Conservation (phyloP, 2,113 vertebrate genomes). For the Bubo bubo region DNA sequence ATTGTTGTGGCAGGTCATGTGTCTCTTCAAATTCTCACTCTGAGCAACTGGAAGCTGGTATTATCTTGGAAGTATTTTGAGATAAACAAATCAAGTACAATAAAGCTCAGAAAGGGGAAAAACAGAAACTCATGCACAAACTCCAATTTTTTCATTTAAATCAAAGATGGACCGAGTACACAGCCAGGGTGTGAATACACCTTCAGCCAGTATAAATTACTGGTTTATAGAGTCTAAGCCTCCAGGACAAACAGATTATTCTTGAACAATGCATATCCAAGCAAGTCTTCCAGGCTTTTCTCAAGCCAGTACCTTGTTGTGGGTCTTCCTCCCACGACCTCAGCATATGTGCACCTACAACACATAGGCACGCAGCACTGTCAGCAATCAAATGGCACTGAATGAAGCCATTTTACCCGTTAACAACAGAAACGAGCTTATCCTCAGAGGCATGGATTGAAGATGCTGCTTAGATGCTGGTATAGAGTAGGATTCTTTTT, state of each 20-base stretch:
- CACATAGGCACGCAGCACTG: accelerated
- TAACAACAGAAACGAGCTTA: neutral
- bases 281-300: conserved; percentile 44
- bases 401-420: neutral
- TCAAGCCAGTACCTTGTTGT: neutral
- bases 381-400: neutral
- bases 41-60: conserved; percentile 40
- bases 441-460: neutral
- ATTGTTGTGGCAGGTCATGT: neutral
- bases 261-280: conserved; percentile 12
- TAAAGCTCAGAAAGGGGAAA: conserved; percentile 32
- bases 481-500: neutral
- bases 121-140: conserved; percentile 8
- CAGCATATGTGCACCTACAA: neutral
- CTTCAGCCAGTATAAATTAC: conserved; percentile 56
- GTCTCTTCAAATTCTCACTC: conserved; percentile 11
- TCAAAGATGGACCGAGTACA: conserved; percentile 19
- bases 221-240: conserved; percentile 44
- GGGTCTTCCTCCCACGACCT: neutral
- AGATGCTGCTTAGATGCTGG: neutral
- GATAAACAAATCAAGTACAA: conserved; percentile 63
- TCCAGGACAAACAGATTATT: conserved; percentile 58
- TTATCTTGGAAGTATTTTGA: conserved; percentile 20
- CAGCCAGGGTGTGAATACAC: neutral
- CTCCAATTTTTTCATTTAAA: conserved; percentile 58